Conservation (phyloP, 2,797 vertebrate genomes). For the Tenualosa thibaudeaui region DNA sequence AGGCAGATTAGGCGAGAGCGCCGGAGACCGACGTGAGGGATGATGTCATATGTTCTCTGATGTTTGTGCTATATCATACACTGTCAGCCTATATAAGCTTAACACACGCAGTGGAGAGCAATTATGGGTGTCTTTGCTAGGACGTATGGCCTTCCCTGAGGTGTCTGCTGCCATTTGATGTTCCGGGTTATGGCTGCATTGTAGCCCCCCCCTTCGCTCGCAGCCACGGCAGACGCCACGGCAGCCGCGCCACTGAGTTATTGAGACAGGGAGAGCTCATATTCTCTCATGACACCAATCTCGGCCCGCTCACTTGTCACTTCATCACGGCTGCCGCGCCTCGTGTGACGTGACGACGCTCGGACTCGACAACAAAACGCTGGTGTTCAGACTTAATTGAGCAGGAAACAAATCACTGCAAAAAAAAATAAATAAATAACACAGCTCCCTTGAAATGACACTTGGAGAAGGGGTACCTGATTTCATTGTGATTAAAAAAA, state of each 20-base stretch:
- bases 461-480: not conserved
- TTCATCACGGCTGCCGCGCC: not conserved
- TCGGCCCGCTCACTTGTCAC: not conserved
- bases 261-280: not conserved
- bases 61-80: constrained; percentile 15
- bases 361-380: not conserved
- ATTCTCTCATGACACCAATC: constrained; percentile 21
- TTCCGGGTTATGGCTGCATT: not conserved
- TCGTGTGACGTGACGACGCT: not conserved
- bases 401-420: not conserved
- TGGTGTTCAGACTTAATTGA: not conserved
- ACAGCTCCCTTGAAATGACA: constrained; percentile 1
- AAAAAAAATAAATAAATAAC: not conserved
- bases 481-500: constrained; percentile 18
- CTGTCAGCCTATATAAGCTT: constrained; percentile 12
- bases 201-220: not conserved
- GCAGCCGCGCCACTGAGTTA: not conserved
- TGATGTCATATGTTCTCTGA: constrained; percentile 18
- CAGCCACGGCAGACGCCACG: not conserved
- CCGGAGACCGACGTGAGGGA: not conserved
- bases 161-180: constrained; percentile 17
- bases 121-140: constrained; percentile 2
- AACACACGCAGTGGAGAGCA: constrained; percentile 18
- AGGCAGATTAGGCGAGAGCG: constrained; percentile 13
- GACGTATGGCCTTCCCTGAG: constrained; percentile 5